A percentile compares a stretch with the other conserved stretches of the same genome.
Evolutionary conservation across 2,888 invertebrate genomes (phyloP).

Genomic region (Ectemnius lituratus): DNA sequence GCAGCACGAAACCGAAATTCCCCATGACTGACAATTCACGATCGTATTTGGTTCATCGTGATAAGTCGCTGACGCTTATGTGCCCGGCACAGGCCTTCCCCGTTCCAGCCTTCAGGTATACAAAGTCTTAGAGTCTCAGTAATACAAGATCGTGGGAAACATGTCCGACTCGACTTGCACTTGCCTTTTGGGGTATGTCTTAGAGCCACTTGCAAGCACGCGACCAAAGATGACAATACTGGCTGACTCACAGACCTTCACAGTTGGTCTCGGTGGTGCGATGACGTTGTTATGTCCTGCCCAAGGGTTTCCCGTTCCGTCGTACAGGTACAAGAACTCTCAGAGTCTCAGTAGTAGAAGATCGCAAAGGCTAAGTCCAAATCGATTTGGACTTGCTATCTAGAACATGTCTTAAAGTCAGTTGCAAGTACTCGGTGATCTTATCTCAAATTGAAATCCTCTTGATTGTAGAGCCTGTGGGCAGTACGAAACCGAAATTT

Average conservation of each 20-base stretch:
- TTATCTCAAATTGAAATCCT: conserved; percentile 27
- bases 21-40: conserved; percentile 76
- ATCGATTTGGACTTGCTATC: not conserved
- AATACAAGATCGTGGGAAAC: conserved; percentile 4
- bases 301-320: conserved; percentile 80
- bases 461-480: conserved; percentile 72
- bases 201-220: not conserved
- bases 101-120: conserved; percentile 72
- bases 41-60: conserved; percentile 70
- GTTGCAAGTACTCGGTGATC: conserved; percentile 79
- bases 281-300: conserved; percentile 79
- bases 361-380: conserved; percentile 40
- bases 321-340: conserved; percentile 76
- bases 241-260: not conserved
- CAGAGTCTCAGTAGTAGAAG: conserved; percentile 41
- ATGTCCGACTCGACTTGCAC: conserved; percentile 20
- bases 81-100: conserved; percentile 87
- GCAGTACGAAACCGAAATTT: conserved; percentile 76
- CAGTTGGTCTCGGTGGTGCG: conserved; percentile 65
- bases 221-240: not conserved
- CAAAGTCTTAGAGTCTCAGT: conserved; percentile 21
- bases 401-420: conserved; percentile 76
- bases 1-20: conserved; percentile 76
- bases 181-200: not conserved
- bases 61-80: conserved; percentile 80